These are phyloP conservation scores for Serranus cabrilla DNA, from an alignment of 2,797 vertebrate species.

Conservation along the genomic window DNA sequence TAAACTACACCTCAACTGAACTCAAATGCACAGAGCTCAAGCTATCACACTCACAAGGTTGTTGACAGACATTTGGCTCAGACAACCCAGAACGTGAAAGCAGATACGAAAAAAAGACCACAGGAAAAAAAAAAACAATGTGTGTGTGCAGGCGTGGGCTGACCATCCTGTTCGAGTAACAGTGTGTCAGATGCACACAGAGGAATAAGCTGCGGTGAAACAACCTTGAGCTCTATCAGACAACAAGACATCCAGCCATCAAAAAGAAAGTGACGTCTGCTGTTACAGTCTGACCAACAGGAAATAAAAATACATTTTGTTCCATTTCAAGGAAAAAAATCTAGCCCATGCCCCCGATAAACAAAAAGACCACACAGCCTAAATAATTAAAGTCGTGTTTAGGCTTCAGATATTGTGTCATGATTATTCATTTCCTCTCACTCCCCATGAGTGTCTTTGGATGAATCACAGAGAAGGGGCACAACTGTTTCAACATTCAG, in stretches of 20 bases:
- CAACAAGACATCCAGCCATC: neutral
- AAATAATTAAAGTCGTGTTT: neutral
- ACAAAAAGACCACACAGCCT: neutral
- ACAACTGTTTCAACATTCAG: neutral
- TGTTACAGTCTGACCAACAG: neutral
- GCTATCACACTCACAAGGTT: neutral
- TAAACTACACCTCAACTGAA: neutral
- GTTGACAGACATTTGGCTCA: neutral
- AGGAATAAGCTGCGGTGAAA: neutral
- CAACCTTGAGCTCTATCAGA: neutral
- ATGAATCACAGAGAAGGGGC: conserved; percentile 18
- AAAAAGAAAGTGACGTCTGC: conserved; percentile 5
- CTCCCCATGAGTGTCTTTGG: neutral
- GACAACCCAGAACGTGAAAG: neutral
- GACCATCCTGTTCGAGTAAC: neutral
- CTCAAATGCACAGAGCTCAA: neutral
- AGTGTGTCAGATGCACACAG: neutral
- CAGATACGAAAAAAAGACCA: conserved; percentile 24
- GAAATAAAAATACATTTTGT: neutral
- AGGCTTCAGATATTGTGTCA: neutral
- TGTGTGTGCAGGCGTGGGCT: neutral
- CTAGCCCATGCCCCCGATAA: too few species aligned
- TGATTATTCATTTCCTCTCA: conserved; percentile 2
- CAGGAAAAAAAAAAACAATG: neutral
- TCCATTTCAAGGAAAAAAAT: neutral